A percentile compares a stretch with the other conserved stretches of the same genome.
Evolutionary conservation across 2,888 invertebrate species (phyloP).

Genomic region (Caenorhabditis japonica): DNA sequence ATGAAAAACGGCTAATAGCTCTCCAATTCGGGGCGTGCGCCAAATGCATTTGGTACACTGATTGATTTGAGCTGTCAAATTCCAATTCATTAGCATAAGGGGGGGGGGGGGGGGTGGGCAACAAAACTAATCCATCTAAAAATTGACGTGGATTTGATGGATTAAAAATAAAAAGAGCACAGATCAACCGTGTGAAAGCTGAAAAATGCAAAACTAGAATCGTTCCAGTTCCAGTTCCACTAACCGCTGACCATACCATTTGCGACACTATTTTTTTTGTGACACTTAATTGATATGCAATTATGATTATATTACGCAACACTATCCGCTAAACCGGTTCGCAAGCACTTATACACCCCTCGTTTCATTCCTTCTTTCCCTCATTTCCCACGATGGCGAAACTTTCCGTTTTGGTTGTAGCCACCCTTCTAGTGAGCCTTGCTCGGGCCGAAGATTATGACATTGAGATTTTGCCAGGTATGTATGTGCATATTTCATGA

Average conservation of each 20-base stretch:
- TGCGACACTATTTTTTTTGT: conserved; percentile 1
- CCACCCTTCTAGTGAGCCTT: not conserved
- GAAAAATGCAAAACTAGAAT: conserved; percentile 19
- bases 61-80: too few species aligned
- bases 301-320: conserved; percentile 44
- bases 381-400: conserved; percentile 7
- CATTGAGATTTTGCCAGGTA: conserved; percentile 51
- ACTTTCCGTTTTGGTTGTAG: not conserved
- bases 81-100: too few species aligned
- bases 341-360: not conserved
- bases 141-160: too few species aligned
- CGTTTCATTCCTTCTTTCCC: not conserved
- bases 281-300: conserved; percentile 6
- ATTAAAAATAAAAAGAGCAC: too few species aligned
- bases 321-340: conserved; percentile 22
- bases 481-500: not conserved
- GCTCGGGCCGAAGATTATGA: conserved; percentile 25
- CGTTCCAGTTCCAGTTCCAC: conserved; percentile 39
- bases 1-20: too few species aligned
- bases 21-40: too few species aligned
- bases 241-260: not conserved
- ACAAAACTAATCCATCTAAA: too few species aligned
- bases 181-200: too few species aligned
- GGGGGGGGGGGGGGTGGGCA: too few species aligned
- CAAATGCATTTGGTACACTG: too few species aligned